Percentiles rank a stretch among this genome's conserved stretches.
Evolutionary conservation across 2,797 vertebrate species (phyloP).

Genomic region (Aulostomus chinensis): DNA sequence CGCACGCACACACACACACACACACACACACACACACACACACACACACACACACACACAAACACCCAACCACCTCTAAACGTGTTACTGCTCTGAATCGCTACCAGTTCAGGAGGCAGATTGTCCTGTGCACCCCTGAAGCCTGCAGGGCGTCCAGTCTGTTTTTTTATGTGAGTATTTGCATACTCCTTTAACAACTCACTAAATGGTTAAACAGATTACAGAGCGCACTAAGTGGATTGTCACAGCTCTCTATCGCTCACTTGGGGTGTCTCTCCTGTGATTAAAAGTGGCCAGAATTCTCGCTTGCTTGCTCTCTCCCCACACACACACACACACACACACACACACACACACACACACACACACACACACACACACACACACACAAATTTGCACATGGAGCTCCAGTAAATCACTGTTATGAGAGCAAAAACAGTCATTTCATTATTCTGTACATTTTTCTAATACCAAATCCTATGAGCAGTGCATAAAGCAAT

Average conservation of each 20-base stretch:
- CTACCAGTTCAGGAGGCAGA: constrained; percentile 40
- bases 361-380: constrained; percentile 11
- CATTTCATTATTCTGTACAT: too few relatives aligned
- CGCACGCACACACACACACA: constrained; percentile 3
- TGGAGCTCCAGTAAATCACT: too few relatives aligned
- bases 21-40: constrained; percentile 35
- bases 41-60: constrained; percentile 21
- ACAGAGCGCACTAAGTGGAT: constrained; percentile 98
- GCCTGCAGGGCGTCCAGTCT: constrained; percentile 36
- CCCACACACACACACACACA: constrained; percentile 28
- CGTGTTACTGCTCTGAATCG: constrained; percentile 46
- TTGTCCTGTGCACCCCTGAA: constrained; percentile 41
- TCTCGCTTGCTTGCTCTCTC: constrained; percentile 18
- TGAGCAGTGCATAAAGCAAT: too few relatives aligned
- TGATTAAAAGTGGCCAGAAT: constrained; percentile 88
- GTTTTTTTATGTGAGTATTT: constrained; percentile 51
- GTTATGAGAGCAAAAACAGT: too few relatives aligned
- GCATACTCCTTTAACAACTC: constrained; percentile 86
- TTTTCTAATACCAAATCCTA: too few relatives aligned
- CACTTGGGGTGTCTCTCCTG: constrained; percentile 88
- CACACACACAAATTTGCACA: constrained; percentile 24
- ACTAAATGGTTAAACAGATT: constrained; percentile 98
- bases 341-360: constrained; percentile 13
- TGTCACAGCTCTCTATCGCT: constrained; percentile 95
- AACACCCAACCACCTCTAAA: constrained; percentile 55